Evolutionary conservation across 2,797 vertebrate genomes (phyloP), one percentile per base, ranked within the genome.

Genomic region (Eutrigla gurnardus): DNA sequence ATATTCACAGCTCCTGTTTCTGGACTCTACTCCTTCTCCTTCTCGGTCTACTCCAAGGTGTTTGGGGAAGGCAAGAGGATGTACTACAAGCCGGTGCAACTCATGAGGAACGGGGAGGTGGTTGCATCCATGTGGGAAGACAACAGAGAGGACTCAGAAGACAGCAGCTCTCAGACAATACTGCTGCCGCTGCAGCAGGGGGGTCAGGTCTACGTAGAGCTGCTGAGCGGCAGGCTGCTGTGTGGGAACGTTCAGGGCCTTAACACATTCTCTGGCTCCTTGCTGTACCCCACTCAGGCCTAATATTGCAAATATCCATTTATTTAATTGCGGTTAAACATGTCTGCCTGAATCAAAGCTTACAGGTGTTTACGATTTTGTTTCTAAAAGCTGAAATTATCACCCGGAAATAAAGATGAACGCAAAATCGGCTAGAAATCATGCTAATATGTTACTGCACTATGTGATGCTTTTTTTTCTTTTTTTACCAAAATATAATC

Each of bases 111-210:
- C 4, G 71, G 73, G 2, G 15, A 77, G 50, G 61, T 62, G 40
- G 46, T 86, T 58, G 76, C 78, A 5, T 81, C 80, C 4, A 57
- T 46, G 6, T 84, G 89, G 90, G 90, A 91, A 65, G 87, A 92
- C 70, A 93, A 92, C 78, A 60, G 76, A 32, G 84, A 91, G 53
- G 91, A 93, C 72, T 35, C 53, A 2, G 86, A 88, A 43, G 91
- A 92, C 89, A 92, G 88, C 67, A 78, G 68, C 71, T 82, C 89
- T 18, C 87, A 92, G 46, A 69, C 43, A 0, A 57, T 89, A 0
- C 79, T 92, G 15, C 61, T 92, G 64, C 43, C 57, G 0, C 80
- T 92, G 64, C 37, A 75, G 33, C 70, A 37, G 9, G 90, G 89
- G 8, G 69, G 63, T 32, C 90, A 92, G 83, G 87, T 88, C n/a